These are phyloP conservation scores for Zaprionus inermis DNA, from an alignment of 1,140 invertebrate species.

Conservation along the genomic window DNA sequence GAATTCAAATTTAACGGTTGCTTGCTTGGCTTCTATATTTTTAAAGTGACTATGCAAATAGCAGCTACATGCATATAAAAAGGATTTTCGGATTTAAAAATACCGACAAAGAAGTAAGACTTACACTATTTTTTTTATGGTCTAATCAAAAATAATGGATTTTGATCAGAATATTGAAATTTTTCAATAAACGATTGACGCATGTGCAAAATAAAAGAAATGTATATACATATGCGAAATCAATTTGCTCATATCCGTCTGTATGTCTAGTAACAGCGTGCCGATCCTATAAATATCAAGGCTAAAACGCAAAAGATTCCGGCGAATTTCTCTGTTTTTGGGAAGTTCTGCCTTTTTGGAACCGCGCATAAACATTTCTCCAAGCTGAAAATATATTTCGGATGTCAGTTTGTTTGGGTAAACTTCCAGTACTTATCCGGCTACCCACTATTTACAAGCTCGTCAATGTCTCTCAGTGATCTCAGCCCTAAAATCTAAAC, in stretches of 20 bases:
- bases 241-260: not conserved
- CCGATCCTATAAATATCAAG: not conserved
- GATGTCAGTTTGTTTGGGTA: not conserved
- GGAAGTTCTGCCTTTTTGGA: not conserved
- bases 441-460: not conserved
- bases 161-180: not conserved
- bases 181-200: not conserved
- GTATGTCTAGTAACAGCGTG: not conserved
- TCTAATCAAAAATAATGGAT: not conserved
- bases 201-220: not conserved
- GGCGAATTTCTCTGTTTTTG: not conserved
- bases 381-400: not conserved
- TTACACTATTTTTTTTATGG: not conserved
- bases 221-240: not conserved
- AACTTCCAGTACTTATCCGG: not conserved
- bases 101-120: slow-evolving; percentile 32
- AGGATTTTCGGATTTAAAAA: slow-evolving; percentile 37
- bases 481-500: not conserved
- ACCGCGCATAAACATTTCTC: not conserved
- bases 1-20: slow-evolving; percentile 55
- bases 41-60: slow-evolving; percentile 10
- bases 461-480: not conserved
- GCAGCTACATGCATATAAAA: slow-evolving; percentile 43
- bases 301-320: not conserved
- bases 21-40: not conserved